phyloP scores from a whole-genome alignment of 2,888 invertebrate genomes.

The Rhodophaea formosa region DNA sequence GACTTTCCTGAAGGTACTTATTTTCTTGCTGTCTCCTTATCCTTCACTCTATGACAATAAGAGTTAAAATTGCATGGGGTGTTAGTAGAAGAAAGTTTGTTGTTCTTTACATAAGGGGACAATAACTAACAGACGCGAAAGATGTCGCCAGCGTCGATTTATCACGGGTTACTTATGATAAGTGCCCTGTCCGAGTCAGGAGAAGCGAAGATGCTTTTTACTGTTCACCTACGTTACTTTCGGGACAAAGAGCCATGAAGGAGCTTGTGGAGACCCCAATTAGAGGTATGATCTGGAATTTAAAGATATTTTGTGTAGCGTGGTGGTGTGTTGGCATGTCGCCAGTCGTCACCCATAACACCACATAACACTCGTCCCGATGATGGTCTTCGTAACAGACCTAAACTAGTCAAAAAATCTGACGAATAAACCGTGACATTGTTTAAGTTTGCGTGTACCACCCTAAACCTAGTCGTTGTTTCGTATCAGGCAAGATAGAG shows the following conservation, averaged over 20 bases:
- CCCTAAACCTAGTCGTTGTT: too few relatives aligned
- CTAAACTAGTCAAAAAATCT: too few relatives aligned
- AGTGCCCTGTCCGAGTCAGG: constrained; percentile 71
- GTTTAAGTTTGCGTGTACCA: too few relatives aligned
- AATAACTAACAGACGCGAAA: constrained; percentile 69
- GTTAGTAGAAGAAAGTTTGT: constrained; percentile 24
- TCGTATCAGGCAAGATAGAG: too few relatives aligned
- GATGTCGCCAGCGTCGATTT: constrained; percentile 71
- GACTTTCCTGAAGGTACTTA: constrained; percentile 40
- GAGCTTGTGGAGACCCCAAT: constrained; percentile 18
- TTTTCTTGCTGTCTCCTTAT: constrained; percentile 23
- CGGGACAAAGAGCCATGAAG: constrained; percentile 27
- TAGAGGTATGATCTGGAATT: constrained; percentile 8
- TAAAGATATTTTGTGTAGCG: too few relatives aligned
- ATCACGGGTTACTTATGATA: constrained; percentile 75
- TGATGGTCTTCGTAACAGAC: too few relatives aligned
- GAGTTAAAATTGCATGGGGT: constrained; percentile 23
- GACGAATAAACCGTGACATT: too few relatives aligned
- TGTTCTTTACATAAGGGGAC: constrained; percentile 62
- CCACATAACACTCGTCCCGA: too few relatives aligned
- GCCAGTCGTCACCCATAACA: too few relatives aligned
- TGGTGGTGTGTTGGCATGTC: too few relatives aligned
- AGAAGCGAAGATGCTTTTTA: constrained; percentile 67
- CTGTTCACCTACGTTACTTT: constrained; percentile 46
- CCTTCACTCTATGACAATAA: constrained; percentile 14